Base-by-base conservation (phyloP, 1,140 invertebrate genomes). In the Calycopis cecrops region DNA sequence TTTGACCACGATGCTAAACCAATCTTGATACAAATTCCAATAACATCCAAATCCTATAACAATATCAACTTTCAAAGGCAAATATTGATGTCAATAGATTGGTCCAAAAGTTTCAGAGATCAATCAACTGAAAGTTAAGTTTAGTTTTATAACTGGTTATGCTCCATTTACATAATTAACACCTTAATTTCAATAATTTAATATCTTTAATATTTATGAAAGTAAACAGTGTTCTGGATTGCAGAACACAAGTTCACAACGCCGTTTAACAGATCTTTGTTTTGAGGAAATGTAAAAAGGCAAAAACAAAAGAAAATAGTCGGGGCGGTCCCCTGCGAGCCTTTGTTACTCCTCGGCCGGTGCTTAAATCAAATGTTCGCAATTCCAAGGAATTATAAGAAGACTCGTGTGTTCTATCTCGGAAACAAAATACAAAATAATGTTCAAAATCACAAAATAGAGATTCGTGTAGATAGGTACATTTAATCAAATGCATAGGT, bases 311-410 rank as follows among this genome's bases (percentile, higher is more conserved):
- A 67, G 76, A 65, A 76, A 81, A 84, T 82, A 84, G 77, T 80
- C 69, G 71, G 77, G 79, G 79, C 77, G 79, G 69, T 76, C 80
- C 71, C 68, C 50, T 14, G 74, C 60, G 79, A 71, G 73, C 67
- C 76, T 60, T 81, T 76, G 56, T 69, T 79, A 71, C 68, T 71
- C 76, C 69, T 79, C 75, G 76, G 79, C 73, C 76, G 77, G 73
- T 79, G 73, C 75, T 84, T 84, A 82, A 84, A 80, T 84, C 77
- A 84, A 84, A 85, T 77, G 77, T 73, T 80, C 73, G 72, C 72
- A 74, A 71, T 84, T 84, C 73, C 72, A 84, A 70, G 72, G 80
- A 84, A 84, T 84, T 84, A 77, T 80, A 79, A 84, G 76, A 84
- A 79, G 65, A 75, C 64, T 60, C 60, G 62, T 72, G 59, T 70